Evolutionary conservation across 2,888 invertebrate genomes (phyloP), one percentile per base, ranked within the genome.

Genomic region (Amiota mariae): DNA sequence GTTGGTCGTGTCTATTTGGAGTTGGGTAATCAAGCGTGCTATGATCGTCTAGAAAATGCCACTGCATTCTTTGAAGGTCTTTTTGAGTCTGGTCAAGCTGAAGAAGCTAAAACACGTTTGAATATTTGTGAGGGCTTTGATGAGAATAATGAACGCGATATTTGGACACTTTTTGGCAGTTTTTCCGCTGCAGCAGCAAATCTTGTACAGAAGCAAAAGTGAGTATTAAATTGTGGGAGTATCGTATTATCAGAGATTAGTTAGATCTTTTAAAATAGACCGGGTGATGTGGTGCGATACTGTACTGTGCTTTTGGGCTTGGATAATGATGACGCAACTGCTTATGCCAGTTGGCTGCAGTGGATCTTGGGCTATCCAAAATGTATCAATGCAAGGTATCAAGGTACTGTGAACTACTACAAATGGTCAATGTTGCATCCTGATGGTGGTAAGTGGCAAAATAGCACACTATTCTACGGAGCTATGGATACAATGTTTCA

Each of bases 181-280:
- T 78, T 87, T 57, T 84, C 87, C 6, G 83, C 84, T 59, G 13
- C 81, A 10, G 87, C 86, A 15, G 82, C 84, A 0, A 80, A 78
- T 24, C 15, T 88, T 0, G 87, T 83, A 1, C 87, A 87, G 72
- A 77, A 78, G 12, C 86, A 88, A 75, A 80, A 77, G 85, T 86
- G 75, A 73, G 49, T 70, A n/a, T 8, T 9, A 1, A 9, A 1
- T 1, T 11, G 12, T 11, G 12, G 8, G 24, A 2, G 57, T 24
- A 15, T 54, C 1, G 15, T 54, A n/a, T 54, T 36, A 36, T 2
- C 36, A 36, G 36, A 36, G 36, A 20, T 51, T 18, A 12, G 15
- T 54, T 70, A 68, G 2, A 6, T 36, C 6, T 36, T 24, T 36
- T 36, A 0, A 6, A 36, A 36, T 36, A 72, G 72, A n/a, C 70